Conservation (phyloP, 2,888 invertebrate species). For the Ischnura elegans region DNA sequence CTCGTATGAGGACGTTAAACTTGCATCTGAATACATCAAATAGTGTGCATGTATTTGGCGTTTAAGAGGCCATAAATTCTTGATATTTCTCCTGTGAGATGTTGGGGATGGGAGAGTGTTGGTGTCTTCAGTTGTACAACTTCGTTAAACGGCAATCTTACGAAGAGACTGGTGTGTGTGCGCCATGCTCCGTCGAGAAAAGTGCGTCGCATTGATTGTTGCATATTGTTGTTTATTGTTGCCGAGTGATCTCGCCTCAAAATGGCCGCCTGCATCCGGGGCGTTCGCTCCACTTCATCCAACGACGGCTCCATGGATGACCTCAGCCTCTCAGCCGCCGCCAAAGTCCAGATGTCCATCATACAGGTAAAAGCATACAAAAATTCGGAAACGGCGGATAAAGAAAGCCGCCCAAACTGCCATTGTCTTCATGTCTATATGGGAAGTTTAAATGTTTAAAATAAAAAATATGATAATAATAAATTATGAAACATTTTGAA, state of each 20-base stretch:
- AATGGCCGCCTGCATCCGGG: slow-evolving; percentile 83
- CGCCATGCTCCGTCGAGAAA: not conserved
- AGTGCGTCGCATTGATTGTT: not conserved
- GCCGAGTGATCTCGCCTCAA: not conserved
- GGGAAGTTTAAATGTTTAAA: too few species aligned
- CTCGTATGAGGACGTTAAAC: not conserved
- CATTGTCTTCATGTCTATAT: too few species aligned
- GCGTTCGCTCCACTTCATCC: slow-evolving; percentile 81
- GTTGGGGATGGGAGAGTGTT: not conserved
- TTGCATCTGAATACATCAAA: not conserved
- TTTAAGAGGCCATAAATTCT: too few species aligned
- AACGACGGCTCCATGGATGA: slow-evolving; percentile 89
- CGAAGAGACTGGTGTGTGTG: slow-evolving; percentile 36
- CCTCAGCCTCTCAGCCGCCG: slow-evolving; percentile 77
- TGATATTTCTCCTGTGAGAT: not conserved
- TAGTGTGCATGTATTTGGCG: too few species aligned
- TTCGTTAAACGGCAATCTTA: not conserved
- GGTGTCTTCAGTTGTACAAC: not conserved
- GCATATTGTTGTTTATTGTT: not conserved
- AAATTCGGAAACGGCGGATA: too few species aligned
- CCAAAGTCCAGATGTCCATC: slow-evolving; percentile 84
- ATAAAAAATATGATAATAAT: too few species aligned
- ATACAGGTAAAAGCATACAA: slow-evolving; percentile 84
- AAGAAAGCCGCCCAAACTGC: too few species aligned
- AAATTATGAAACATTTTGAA: too few species aligned